Percentiles rank a stretch among this genome's conserved stretches.
phyloP scores from a whole-genome alignment of 2,113 vertebrate genomes.

The Archilochus colubris region DNA sequence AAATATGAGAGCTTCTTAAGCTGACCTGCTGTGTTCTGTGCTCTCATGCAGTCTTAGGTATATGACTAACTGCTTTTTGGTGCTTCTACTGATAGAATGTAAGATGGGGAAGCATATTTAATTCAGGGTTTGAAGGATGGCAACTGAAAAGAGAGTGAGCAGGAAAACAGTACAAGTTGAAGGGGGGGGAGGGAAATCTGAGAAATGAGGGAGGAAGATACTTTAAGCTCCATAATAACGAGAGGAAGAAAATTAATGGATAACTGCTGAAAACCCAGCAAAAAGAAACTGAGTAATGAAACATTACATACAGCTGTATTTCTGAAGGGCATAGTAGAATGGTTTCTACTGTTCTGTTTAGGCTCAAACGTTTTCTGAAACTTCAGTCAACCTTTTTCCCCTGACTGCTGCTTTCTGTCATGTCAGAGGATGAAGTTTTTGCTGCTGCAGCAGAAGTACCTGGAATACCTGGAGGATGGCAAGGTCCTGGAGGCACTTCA shows the following conservation, averaged over 20 bases:
- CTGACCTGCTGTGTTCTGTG: conserved; percentile 1
- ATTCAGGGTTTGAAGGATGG: neutral
- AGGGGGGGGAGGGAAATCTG: neutral
- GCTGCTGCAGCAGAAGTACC: conserved; percentile 97
- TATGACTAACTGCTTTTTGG: neutral
- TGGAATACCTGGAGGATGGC: conserved; percentile 96
- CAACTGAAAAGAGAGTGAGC: neutral
- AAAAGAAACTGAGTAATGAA: conserved; percentile 64
- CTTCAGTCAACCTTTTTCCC: conserved; percentile 82
- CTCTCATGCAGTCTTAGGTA: neutral
- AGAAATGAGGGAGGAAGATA: neutral
- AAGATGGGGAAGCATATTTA: neutral
- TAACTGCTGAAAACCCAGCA: conserved; percentile 14
- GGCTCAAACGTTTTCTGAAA: conserved; percentile 83
- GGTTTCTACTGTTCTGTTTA: conserved; percentile 83
- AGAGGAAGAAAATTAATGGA: neutral
- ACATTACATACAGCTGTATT: conserved; percentile 66
- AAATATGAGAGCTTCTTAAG: neutral
- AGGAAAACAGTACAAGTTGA: neutral
- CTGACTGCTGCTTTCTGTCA: conserved; percentile 83
- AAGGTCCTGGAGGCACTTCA: conserved; percentile 97
- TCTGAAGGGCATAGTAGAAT: conserved; percentile 79
- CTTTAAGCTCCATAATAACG: neutral
- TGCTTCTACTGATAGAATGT: neutral
- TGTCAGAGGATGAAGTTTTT: conserved; percentile 97